Evolutionary conservation across 2,888 invertebrate genomes (phyloP), one percentile per base, ranked within the genome.

Genomic region (Panopea generosa): DNA sequence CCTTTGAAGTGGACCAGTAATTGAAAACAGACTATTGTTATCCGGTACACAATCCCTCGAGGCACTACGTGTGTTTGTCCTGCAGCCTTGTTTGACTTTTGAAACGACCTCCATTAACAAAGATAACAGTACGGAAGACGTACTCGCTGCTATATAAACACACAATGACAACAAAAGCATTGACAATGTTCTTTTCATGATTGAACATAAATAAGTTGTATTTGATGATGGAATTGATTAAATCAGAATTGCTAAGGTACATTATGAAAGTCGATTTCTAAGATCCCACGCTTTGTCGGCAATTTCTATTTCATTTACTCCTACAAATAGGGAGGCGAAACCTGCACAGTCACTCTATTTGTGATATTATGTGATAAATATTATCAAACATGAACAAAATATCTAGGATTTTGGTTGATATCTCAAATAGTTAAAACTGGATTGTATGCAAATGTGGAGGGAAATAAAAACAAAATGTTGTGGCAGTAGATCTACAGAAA

Each of bases 41-140:
- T 16, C 18, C n/a, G 47, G 11, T 33, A 33, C 20, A 18, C 52
- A 24, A 24, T 52, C 20, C 20, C 4, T 6, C 4, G 3, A 20
- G 14, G 20, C 22, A 20, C 14, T 20, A 45, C 29, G n/a, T 29
- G 26, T 68, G 56, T 74, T 74, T 68, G 47, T 69, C 59, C 53
- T 65, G 69, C 56, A 47, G 59, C 43, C 53, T 7, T 33, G 33
- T 33, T 33, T 33, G 33, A 26, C 40, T 52, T 73, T 29, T 24
- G 29, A 43, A 69, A 65, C 62, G 55, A 60, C 63, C 38, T 52
- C 69, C 74, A 75, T 75, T 75, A 75, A 75, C 65, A 69, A 68
- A 55, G 24, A 63, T 52, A 75, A 75, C 74, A 63, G 63, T 40
- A 27, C 43, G 27, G 26, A 14, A 43, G 47, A 47, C 56, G 45